Percentiles rank a stretch among this genome's conserved stretches.
These are phyloP conservation scores for Uloborus plumipes DNA, from an alignment of 2,888 invertebrate genomes.

Conservation along the genomic window DNA sequence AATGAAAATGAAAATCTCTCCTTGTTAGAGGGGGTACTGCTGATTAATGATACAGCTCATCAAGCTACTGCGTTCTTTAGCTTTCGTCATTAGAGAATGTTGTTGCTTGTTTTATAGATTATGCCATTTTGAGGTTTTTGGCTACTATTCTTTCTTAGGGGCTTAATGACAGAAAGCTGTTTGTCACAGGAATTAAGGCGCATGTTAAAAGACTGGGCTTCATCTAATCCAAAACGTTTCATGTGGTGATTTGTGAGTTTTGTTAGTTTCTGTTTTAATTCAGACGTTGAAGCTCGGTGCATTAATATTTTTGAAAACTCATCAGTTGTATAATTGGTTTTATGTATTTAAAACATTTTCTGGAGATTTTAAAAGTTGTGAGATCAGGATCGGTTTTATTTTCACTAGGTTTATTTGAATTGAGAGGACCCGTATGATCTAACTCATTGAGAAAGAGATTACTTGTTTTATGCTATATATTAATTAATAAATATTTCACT, in stretches of 20 bases:
- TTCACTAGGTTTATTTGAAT: no score
- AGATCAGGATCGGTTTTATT: no score
- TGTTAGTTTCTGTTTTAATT: neutral
- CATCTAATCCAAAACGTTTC: neutral
- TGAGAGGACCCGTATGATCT: no score
- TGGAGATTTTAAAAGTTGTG: no score
- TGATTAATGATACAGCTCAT: constrained; percentile 60
- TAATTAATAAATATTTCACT: no score
- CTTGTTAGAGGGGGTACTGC: constrained; percentile 15
- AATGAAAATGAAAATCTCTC: constrained; percentile 12
- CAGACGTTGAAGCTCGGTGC: neutral
- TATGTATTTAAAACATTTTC: no score
- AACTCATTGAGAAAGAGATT: no score
- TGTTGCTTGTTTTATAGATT: constrained; percentile 42
- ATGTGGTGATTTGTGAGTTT: constrained; percentile 19
- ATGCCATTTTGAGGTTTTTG: constrained; percentile 45
- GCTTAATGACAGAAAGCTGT: constrained; percentile 55
- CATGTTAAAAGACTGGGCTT: neutral
- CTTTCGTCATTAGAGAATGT: constrained; percentile 46
- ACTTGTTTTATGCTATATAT: no score
- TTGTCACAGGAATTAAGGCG: constrained; percentile 33
- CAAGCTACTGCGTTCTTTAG: constrained; percentile 38
- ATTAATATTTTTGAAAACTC: no score
- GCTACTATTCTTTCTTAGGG: constrained; percentile 41
- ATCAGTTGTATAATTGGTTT: no score